Base-by-base conservation (phyloP, 2,797 vertebrate species). In the Typhlichthys eigenmanni region DNA sequence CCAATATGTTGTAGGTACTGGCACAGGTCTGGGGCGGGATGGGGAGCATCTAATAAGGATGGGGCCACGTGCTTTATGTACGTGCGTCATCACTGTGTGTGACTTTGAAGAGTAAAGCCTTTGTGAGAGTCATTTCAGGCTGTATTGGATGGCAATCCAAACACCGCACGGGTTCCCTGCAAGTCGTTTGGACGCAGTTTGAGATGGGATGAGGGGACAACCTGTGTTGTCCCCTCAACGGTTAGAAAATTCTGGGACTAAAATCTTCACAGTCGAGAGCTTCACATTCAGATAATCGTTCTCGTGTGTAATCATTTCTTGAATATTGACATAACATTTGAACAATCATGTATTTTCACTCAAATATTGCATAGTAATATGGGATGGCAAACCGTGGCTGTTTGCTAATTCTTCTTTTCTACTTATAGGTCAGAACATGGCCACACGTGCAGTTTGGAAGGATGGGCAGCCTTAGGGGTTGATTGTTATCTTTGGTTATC, bases 401-500 rank as follows among this genome's bases (percentile, higher is more conserved):
- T 53, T 5, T 59, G 8, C 54, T 69, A 61, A 29, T 81, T 79
- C 47, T 58, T 86, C 56, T 82, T 47, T 50, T 86, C 58, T 88
- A 65, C 80, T 86, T 74, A 17, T 73, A 93, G 92, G 83, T 83
- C 76, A 78, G 66, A 79, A 47, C 75, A 65, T 64, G 80, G n/a
- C 74, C 73, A 65, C 49, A 49, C 62, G 64, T 55, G 64, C 67
- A 55, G 75, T 69, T 66, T 64, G 71, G 89, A 86, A 86, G 78
- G 70, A 83, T 79, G 86, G 89, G 89, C 77, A 79, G 92, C 89
- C 86, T 86, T 81, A 89, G 92, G 93, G 93, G 93, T 94, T 94
- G 93, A 90, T 91, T 95, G 93, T 95, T 95, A 94, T 95, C 94
- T 95, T 95, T 95, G 94, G 94, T 95, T 95, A 95, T 95, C 94